These are phyloP conservation scores for Polypterus bichir DNA, from an alignment of 2,113 vertebrate genomes.

Conservation along the genomic window DNA sequence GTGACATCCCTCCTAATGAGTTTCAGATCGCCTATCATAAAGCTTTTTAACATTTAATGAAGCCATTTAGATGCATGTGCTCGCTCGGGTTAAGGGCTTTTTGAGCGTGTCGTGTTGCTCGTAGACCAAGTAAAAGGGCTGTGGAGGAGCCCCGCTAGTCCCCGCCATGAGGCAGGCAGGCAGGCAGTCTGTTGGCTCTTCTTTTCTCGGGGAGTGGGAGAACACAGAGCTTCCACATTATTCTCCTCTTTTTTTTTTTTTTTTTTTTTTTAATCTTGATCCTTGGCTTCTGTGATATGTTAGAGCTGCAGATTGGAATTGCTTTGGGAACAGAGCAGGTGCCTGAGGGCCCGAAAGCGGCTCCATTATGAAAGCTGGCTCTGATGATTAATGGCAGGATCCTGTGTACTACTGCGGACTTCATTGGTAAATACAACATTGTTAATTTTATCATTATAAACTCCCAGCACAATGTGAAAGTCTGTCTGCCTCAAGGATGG, in stretches of 20 bases:
- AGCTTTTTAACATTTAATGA: neutral
- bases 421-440: conserved; percentile 43
- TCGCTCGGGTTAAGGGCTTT: neutral
- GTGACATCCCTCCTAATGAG: no score
- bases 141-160: neutral
- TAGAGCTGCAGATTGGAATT: conserved; percentile 31
- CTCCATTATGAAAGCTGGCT: conserved; percentile 36
- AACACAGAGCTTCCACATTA: conserved; percentile 28
- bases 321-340: conserved; percentile 39
- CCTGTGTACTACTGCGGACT: conserved; percentile 31
- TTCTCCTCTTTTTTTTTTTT: conserved; percentile 34
- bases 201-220: conserved; percentile 34
- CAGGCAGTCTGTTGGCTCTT: conserved; percentile 7
- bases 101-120: neutral
- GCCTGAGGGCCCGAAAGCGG: conserved; percentile 30
- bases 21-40: no score
- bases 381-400: conserved; percentile 43
- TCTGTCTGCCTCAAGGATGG: conserved; percentile 37
- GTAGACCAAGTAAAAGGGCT: neutral
- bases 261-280: conserved; percentile 40
- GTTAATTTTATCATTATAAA: conserved; percentile 53
- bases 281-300: conserved; percentile 31
- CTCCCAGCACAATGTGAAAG: conserved; percentile 34
- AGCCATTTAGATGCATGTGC: neutral
- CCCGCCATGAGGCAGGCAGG: no score